Base-by-base conservation (phyloP, 2,888 invertebrate species). In the Tinea trinotella region DNA sequence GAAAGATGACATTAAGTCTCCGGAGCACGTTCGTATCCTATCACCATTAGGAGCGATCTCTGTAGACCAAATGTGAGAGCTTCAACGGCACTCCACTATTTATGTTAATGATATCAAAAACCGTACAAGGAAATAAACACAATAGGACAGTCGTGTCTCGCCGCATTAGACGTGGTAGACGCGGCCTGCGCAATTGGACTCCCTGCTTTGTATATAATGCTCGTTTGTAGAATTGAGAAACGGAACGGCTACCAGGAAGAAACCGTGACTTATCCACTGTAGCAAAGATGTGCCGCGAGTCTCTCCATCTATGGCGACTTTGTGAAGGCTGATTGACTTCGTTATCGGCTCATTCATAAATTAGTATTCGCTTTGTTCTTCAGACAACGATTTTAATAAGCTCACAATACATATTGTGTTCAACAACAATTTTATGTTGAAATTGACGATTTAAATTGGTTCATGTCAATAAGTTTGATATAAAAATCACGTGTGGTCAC, bases 41-140 rank as follows among this genome's bases (percentile, higher is more conserved):
- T 54, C 35, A 30, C 44, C 56, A 55, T 54, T 52, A 56, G 56
- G 56, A 69, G 64, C 67, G 61, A 22, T 44, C 50, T 35, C 49
- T 71, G 72, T 68, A 54, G 52, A 73, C 71, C 75, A 75, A 76
- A 76, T 79, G 75, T 76, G 54, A 54, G 76, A 76, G 70, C 68
- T 66, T 71, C 71, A 66, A 71, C 71, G 67, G 66, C 70, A 63
- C 68, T 64, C 70, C 66, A 76, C 74, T 75, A 74, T 79, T 79
- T 79, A 81, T 80, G 78, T 76, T 80, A 81, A 80, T 80, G 76
- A 75, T 80, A 76, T 76, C 76, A 77, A 78, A 80, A 78, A 73
- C 77, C 78, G 66, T 76, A 76, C 71, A 78, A 79, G 80, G 79
- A 79, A 78, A 79, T 78, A 77, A 79, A 79, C 79, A 80, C 82